A percentile compares a stretch with the other conserved stretches of the same genome.
These are phyloP conservation scores for Chloropsis cyanopogon DNA, from an alignment of 2,113 vertebrate species.

Conservation along the genomic window DNA sequence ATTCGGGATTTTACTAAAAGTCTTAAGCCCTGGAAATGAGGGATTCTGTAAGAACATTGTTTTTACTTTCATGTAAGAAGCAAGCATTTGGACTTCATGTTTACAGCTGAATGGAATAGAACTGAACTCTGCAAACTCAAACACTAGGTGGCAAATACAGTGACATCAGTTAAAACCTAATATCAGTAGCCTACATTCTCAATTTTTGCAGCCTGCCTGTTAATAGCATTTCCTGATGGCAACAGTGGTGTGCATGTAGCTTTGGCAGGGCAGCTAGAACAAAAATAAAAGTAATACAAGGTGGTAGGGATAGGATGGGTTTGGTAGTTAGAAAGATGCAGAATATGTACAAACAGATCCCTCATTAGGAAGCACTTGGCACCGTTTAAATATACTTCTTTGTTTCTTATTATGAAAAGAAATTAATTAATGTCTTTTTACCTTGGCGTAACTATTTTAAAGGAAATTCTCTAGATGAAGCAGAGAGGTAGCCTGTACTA, in stretches of 20 bases:
- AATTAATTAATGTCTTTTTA: neutral
- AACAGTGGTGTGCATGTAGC: neutral
- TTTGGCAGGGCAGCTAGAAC: neutral
- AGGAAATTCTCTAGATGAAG: neutral
- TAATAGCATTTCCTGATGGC: neutral
- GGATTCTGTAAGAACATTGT: neutral
- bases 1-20: neutral
- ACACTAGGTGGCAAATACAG: neutral
- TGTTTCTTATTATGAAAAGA: neutral
- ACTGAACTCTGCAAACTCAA: neutral
- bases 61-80: neutral
- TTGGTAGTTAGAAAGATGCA: neutral
- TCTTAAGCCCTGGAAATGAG: neutral
- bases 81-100: neutral
- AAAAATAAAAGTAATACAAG: neutral
- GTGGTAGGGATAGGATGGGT: neutral
- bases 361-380: neutral
- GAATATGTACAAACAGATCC: neutral
- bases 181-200: neutral
- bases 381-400: neutral
- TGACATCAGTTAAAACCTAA: neutral
- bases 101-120: neutral
- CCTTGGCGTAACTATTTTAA: neutral
- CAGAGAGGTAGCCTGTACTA: neutral
- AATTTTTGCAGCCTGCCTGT: neutral